Percentiles rank a stretch among this genome's conserved stretches.
These are phyloP conservation scores for Pachypsylla venusta DNA, from an alignment of 1,140 invertebrate genomes.

Conservation along the genomic window DNA sequence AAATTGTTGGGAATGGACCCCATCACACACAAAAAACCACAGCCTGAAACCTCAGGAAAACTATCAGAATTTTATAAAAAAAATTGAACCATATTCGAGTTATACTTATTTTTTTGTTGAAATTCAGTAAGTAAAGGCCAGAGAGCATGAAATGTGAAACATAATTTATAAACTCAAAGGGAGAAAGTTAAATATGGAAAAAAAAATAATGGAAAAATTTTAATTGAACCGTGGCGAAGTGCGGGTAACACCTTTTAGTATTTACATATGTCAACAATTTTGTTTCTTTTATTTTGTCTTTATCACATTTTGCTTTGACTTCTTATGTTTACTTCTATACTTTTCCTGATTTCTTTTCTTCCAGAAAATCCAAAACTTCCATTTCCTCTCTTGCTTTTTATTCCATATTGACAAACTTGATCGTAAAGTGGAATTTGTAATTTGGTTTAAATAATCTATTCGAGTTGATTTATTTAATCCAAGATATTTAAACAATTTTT, in stretches of 20 bases:
- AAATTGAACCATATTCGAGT: too few species aligned
- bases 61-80: too few species aligned
- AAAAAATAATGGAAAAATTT: too few species aligned
- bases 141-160: too few species aligned
- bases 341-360: neutral
- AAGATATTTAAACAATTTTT: neutral
- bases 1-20: too few species aligned
- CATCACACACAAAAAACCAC: too few species aligned
- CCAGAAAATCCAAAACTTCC: constrained; percentile 7
- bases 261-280: neutral
- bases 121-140: too few species aligned
- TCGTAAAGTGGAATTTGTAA: neutral
- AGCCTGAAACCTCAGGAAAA: too few species aligned
- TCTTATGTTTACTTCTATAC: neutral
- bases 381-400: neutral
- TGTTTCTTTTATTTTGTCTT: neutral
- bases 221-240: too few species aligned
- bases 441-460: neutral
- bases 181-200: too few species aligned
- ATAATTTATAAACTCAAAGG: too few species aligned
- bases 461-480: neutral
- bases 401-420: neutral
- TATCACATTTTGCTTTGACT: neutral
- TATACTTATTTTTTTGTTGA: too few species aligned
- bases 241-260: neutral